Evolutionary conservation across 2,888 invertebrate species (phyloP).

Genomic region (Harmothoe impar): DNA sequence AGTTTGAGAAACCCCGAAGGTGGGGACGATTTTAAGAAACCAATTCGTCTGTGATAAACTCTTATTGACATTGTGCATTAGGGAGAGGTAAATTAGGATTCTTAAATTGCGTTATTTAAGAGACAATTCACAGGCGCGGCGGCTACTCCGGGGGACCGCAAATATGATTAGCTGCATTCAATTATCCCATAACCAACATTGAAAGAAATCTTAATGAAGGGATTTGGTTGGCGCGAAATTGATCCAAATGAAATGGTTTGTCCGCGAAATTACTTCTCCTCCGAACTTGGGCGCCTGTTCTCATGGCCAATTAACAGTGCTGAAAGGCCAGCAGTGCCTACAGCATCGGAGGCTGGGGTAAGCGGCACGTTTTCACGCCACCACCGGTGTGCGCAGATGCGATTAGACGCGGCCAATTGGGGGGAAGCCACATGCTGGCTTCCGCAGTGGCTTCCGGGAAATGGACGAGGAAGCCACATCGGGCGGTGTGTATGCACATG

Average conservation of each 20-base stretch:
- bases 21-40: neutral
- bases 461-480: neutral
- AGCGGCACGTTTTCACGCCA: neutral
- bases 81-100: conserved; percentile 23
- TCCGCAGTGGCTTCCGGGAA: neutral
- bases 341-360: conserved; percentile 11
- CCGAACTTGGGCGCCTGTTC: neutral
- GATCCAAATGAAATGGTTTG: conserved; percentile 45
- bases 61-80: conserved; percentile 14
- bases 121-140: neutral
- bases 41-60: neutral
- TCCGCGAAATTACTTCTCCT: conserved; percentile 37
- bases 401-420: neutral
- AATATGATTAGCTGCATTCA: conserved; percentile 42
- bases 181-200: conserved; percentile 33
- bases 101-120: conserved; percentile 3
- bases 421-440: neutral
- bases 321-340: neutral
- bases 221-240: conserved; percentile 22
- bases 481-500: neutral
- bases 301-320: neutral
- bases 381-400: neutral
- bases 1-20: neutral
- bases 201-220: conserved; percentile 26
- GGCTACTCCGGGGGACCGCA: conserved; percentile 22